phyloP scores from a whole-genome alignment of 2,113 vertebrate species.

The Cyprinodon tularosa region DNA sequence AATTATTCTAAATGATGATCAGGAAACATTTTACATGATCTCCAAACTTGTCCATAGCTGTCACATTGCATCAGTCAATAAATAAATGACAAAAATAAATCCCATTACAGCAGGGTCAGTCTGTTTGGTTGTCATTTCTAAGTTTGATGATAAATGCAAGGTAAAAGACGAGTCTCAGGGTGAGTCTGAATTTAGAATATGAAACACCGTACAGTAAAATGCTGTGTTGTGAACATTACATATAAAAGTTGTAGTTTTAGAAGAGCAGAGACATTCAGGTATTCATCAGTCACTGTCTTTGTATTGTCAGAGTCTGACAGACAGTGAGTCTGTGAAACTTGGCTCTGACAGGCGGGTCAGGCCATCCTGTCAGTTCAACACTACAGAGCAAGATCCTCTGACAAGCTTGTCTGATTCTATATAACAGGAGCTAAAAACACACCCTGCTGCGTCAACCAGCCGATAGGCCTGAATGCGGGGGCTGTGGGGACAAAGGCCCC shows the following conservation, averaged over 20 bases:
- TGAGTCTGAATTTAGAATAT: constrained; percentile 7
- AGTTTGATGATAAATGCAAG: constrained; percentile 10
- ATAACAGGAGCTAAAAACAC: constrained; percentile 56
- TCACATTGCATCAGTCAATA: constrained; percentile 50
- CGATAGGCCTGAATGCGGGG: constrained; percentile 42
- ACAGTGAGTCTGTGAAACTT: constrained; percentile 53
- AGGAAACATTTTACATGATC: constrained; percentile 6
- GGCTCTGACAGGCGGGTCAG: constrained; percentile 54
- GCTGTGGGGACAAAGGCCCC: constrained; percentile 41
- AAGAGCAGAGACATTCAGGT: constrained; percentile 17
- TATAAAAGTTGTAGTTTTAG: constrained; percentile 1
- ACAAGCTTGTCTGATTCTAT: constrained; percentile 61
- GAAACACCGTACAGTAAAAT: neutral
- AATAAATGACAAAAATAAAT: constrained; percentile 47
- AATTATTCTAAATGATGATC: constrained; percentile 5
- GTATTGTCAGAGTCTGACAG: constrained; percentile 44
- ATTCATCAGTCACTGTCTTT: constrained; percentile 49
- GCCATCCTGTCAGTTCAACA: constrained; percentile 62
- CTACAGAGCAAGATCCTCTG: constrained; percentile 55
- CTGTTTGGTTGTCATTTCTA: constrained; percentile 42
- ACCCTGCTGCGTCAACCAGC: constrained; percentile 40
- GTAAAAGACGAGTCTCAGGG: neutral
- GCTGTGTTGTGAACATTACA: constrained; percentile 1
- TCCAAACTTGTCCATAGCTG: constrained; percentile 21
- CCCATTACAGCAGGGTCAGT: constrained; percentile 25